Conservation (phyloP, 2,113 vertebrate genomes). For the Otus sunia region DNA sequence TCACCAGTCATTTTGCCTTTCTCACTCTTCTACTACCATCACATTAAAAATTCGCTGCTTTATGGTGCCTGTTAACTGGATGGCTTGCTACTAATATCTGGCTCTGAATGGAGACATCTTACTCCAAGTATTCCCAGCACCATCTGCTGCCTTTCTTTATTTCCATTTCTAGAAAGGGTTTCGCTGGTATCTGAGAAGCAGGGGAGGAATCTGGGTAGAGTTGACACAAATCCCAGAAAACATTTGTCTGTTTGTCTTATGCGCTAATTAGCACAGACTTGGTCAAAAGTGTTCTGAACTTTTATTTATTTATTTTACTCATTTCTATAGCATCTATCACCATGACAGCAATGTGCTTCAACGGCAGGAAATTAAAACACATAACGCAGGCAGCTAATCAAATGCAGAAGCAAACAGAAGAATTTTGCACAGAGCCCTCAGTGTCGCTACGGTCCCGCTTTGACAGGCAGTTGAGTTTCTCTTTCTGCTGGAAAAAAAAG, state of each 20-base stretch:
- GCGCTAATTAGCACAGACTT: constrained; percentile 44
- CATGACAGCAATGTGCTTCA: constrained; percentile 60
- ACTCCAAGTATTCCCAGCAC: constrained; percentile 12
- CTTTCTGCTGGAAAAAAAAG: constrained; percentile 14
- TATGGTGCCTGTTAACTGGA: not conserved
- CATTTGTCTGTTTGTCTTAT: constrained; percentile 43
- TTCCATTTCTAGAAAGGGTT: constrained; percentile 41
- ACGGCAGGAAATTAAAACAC: constrained; percentile 69
- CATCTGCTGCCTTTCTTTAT: constrained; percentile 54
- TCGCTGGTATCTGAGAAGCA: constrained; percentile 38
- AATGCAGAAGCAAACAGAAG: constrained; percentile 65
- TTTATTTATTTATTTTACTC: constrained; percentile 56
- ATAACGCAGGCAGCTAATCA: constrained; percentile 63
- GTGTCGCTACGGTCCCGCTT: constrained; percentile 4
- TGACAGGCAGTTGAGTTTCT: constrained; percentile 32
- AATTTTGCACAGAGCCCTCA: constrained; percentile 33
- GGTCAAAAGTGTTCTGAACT: constrained; percentile 65
- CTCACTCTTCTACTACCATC: not conserved
- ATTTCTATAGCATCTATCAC: constrained; percentile 61
- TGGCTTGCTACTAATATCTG: constrained; percentile 18
- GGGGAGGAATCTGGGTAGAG: not conserved
- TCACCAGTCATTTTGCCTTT: not conserved
- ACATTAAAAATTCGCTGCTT: not conserved
- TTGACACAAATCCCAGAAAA: constrained; percentile 57
- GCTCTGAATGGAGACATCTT: constrained; percentile 27